phyloP scores from a whole-genome alignment of 2,888 invertebrate genomes.

The Phorcus lineatus region DNA sequence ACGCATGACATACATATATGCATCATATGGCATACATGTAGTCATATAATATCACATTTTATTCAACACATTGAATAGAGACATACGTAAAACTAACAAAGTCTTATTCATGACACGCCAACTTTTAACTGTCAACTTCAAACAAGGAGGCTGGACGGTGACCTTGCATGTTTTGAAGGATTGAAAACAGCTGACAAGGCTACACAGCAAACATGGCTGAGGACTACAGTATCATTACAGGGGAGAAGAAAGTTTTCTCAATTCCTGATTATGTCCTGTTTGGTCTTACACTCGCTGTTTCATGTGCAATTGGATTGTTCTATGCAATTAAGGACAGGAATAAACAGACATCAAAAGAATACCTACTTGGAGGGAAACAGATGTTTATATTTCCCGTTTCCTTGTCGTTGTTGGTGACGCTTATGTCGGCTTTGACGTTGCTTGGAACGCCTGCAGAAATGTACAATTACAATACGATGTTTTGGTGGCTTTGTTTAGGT shows the following conservation, averaged over 20 bases:
- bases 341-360: constrained; percentile 77
- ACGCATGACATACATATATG: no score
- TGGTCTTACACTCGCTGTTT: constrained; percentile 17
- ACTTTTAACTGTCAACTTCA: no score
- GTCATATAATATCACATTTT: no score
- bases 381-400: constrained; percentile 72
- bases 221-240: constrained; percentile 25
- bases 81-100: no score
- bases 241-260: constrained; percentile 16
- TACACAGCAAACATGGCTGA: not conserved
- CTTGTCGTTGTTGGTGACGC: constrained; percentile 69
- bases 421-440: constrained; percentile 53
- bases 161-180: no score
- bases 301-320: constrained; percentile 53
- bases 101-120: no score
- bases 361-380: constrained; percentile 65
- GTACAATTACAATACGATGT: constrained; percentile 53
- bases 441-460: constrained; percentile 55
- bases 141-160: no score
- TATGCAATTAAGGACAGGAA: constrained; percentile 77
- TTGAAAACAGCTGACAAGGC: no score
- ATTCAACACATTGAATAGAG: no score
- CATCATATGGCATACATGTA: no score
- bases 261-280: constrained; percentile 35
- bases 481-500: constrained; percentile 35